These are phyloP conservation scores for Ormyrus labotus DNA, from an alignment of 2,888 invertebrate species.

Conservation along the genomic window DNA sequence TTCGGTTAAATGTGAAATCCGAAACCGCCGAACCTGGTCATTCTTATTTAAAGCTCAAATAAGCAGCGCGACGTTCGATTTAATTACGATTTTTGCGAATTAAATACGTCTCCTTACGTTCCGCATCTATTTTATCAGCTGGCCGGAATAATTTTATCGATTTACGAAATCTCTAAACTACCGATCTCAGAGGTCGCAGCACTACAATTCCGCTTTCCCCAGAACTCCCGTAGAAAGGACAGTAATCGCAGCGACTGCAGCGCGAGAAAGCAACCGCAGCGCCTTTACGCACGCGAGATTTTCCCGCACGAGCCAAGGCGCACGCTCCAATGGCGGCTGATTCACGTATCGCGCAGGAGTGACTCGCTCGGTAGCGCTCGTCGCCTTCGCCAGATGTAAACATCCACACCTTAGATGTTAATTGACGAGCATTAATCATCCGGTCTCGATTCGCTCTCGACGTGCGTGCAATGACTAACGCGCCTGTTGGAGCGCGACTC, in stretches of 20 bases:
- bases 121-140: too few species aligned
- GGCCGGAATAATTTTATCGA: too few species aligned
- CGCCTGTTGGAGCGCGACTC: constrained; percentile 8
- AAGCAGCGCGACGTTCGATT: background rate
- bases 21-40: background rate
- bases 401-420: constrained; percentile 48
- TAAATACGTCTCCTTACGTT: background rate
- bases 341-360: constrained; percentile 21
- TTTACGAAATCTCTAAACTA: too few species aligned
- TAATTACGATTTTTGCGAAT: background rate
- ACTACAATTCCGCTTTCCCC: too few species aligned
- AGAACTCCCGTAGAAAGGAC: too few species aligned
- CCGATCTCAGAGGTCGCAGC: too few species aligned
- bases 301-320: background rate
- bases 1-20: constrained; percentile 36
- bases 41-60: constrained; percentile 15
- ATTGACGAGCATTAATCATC: constrained; percentile 50
- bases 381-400: constrained; percentile 35
- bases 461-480: constrained; percentile 38
- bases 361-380: background rate
- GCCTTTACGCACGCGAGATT: background rate
- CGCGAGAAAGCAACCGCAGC: constrained; percentile 15
- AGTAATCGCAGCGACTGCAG: background rate
- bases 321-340: constrained; percentile 40
- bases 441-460: background rate